Percentiles rank a stretch among this genome's conserved stretches.
These are phyloP conservation scores for Manis crassicaudata DNA, from an alignment of 2,797 vertebrate species.

Conservation along the genomic window DNA sequence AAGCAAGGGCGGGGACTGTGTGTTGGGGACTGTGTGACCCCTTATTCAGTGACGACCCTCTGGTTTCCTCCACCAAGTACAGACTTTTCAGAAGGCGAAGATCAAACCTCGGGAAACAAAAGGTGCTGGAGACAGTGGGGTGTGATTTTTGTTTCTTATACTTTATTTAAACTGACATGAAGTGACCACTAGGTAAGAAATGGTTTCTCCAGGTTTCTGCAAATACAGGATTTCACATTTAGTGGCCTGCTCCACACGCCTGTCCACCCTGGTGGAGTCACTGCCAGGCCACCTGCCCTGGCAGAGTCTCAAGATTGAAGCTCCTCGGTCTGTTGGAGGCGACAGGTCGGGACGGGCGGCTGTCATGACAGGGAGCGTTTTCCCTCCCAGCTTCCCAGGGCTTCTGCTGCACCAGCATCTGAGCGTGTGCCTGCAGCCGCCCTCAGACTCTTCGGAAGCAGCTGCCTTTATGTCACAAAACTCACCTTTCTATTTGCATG, in stretches of 20 bases:
- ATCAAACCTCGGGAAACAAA: not conserved
- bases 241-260: rapidly evolving
- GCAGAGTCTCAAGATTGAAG: rapidly evolving
- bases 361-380: rapidly evolving
- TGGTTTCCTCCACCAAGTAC: too few species aligned
- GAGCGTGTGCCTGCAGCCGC: not conserved
- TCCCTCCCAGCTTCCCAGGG: rapidly evolving
- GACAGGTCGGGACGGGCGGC: rapidly evolving
- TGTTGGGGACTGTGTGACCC: too few species aligned
- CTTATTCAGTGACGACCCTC: too few species aligned
- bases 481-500: not conserved
- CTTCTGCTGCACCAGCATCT: too few species aligned
- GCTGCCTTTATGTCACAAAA: not conserved
- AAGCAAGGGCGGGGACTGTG: too few species aligned
- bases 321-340: rapidly evolving
- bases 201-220: not conserved
- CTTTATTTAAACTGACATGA: rapidly evolving
- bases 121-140: rapidly evolving
- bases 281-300: not conserved
- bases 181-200: rapidly evolving
- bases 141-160: rapidly evolving
- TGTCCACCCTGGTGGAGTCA: rapidly evolving
- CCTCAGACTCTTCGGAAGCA: not conserved
- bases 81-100: not conserved
- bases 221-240: not conserved